These are phyloP conservation scores for Hippocampus comes DNA, from an alignment of 2,113 vertebrate genomes.

Conservation along the genomic window DNA sequence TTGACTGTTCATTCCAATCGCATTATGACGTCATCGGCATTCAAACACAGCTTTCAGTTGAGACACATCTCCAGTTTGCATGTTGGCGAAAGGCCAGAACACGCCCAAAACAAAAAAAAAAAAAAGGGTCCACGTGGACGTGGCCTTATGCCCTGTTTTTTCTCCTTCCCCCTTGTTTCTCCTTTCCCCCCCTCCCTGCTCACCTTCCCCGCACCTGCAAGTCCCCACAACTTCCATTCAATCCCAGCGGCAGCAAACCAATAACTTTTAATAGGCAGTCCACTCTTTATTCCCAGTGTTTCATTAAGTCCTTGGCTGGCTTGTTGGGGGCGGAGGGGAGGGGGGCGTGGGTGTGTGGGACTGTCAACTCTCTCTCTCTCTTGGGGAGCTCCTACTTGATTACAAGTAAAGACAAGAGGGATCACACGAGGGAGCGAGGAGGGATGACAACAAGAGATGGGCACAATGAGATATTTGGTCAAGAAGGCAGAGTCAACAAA, in stretches of 20 bases:
- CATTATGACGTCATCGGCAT: no score
- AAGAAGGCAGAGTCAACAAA: conserved; percentile 18
- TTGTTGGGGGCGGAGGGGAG: conserved; percentile 11
- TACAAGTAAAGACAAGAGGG: conserved; percentile 37
- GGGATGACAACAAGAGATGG: conserved; percentile 23
- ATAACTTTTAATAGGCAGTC: conserved; percentile 59
- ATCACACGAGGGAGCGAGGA: conserved; percentile 8
- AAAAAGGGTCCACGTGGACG: background rate
- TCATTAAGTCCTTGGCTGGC: conserved; percentile 52
- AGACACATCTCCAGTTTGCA: background rate
- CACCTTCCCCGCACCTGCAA: conserved; percentile 15
- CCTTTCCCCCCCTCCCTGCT: conserved; percentile 1
- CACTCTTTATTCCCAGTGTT: conserved; percentile 52
- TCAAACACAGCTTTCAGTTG: no score
- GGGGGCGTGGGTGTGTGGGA: conserved; percentile 6
- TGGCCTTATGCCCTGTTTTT: conserved; percentile 3
- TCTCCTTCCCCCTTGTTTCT: conserved; percentile 24
- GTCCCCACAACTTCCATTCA: conserved; percentile 52
- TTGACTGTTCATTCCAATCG: no score
- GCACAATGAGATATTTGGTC: conserved; percentile 28
- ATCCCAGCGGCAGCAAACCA: conserved; percentile 41
- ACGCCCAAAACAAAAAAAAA: background rate
- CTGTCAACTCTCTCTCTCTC: conserved; percentile 47
- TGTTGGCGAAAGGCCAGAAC: background rate
- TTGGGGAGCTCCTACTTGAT: conserved; percentile 45